A percentile compares a stretch with the other conserved stretches of the same genome.
Conservation (phyloP, 2,797 vertebrate genomes). For the Anabas testudineus region DNA sequence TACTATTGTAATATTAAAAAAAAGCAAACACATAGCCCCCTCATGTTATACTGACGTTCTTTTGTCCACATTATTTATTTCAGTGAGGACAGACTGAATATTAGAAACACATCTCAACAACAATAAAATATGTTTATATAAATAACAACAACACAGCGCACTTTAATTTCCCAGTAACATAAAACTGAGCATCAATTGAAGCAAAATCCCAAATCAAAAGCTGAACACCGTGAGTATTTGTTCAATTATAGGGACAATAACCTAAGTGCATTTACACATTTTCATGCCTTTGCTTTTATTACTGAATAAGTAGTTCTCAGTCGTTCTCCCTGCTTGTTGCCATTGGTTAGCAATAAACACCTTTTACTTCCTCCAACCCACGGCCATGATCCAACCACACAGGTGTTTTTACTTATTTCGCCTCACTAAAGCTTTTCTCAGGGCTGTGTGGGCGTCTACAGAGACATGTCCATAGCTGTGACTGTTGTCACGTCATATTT, state of each 20-base stretch:
- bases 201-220: background rate
- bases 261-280: background rate
- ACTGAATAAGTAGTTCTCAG: background rate
- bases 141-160: too few relatives aligned
- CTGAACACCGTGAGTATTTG: background rate
- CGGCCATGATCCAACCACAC: constrained; percentile 4
- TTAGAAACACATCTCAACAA: background rate
- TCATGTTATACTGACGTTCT: too few relatives aligned
- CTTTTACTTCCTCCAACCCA: background rate
- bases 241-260: too few relatives aligned
- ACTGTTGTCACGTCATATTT: too few relatives aligned
- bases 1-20: too few relatives aligned
- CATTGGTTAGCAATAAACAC: constrained; percentile 12
- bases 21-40: too few relatives aligned
- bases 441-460: background rate
- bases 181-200: too few relatives aligned
- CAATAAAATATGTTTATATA: too few relatives aligned
- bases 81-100: background rate
- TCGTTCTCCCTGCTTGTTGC: background rate
- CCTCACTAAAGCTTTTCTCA: background rate
- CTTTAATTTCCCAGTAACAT: too few relatives aligned
- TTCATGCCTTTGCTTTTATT: constrained; percentile 1
- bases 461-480: background rate
- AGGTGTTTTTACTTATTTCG: constrained; percentile 20
- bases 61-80: background rate